Base-by-base conservation (phyloP, 1,140 invertebrate species). In the Drosophila sturtevanti region DNA sequence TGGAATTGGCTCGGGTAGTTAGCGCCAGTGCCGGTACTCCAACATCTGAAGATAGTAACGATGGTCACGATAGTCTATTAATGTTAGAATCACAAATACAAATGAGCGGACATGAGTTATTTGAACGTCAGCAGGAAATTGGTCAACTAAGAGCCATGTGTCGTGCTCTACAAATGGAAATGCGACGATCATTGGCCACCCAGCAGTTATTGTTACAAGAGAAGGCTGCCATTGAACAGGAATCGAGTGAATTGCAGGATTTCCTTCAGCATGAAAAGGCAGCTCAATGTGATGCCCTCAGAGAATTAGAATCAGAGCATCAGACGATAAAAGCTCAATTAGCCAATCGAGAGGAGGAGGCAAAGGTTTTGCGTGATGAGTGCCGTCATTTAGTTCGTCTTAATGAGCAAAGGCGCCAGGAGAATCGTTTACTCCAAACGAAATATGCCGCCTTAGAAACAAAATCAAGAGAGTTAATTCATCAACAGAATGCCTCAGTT, bases 241-340 rank as follows among this genome's bases (percentile, higher is more conserved):
- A 97, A 79, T 94, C 95, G 6, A 92, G 93, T 2, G 96, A 97
- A 85, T 92, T 96, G 79, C 94, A 96, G 84, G 96, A 96, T 68
- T 97, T 97, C 70, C 92, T 97, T 64, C 95, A 96, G 90, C 94
- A 95, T 52, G 96, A 97, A 86, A 96, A 96, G 91, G 93, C 93
- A 1, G 94, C 95, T 1, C 90, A 96, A 63, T 93, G 93, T 12
- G 96, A 97, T 79, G 95, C 96, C 0, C 92, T 97, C 18, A 94
- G 95, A 24, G 96, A 97, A 65, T 92, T 95, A 6, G 96, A 97
- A 92, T 79, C 82, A 0, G 96, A 97, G 87, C 93, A 95, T 71
- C 91, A 92, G 48, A 72, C 90, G 3, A 90, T 92, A 12, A 93
- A 93, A 62, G 91, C 93, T 1, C 93, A 94, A 52, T 72, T 95